Conservation (phyloP, 2,888 invertebrate species). For the Pollenia angustigena region DNA sequence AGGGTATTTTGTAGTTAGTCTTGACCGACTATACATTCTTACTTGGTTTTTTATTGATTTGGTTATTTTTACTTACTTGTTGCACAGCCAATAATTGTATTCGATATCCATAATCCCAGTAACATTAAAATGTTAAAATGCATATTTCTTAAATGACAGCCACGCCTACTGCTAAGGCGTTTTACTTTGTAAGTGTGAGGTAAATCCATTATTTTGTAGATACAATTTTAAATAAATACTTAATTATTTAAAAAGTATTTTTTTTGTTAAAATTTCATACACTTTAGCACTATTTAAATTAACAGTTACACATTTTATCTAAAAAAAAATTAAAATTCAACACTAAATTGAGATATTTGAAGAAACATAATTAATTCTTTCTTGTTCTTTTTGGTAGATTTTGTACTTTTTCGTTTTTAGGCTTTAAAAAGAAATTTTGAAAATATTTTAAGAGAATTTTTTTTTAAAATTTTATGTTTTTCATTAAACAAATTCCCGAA, state of each 20-base stretch:
- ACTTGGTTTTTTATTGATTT: neutral
- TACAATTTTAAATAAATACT: slow-evolving; percentile 40
- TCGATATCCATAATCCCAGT: slow-evolving; percentile 74
- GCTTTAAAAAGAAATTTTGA: neutral
- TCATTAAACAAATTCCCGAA: slow-evolving; percentile 31
- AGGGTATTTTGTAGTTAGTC: no score
- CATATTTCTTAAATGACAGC: slow-evolving; percentile 58
- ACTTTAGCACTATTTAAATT: slow-evolving; percentile 22
- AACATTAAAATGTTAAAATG: slow-evolving; percentile 62
- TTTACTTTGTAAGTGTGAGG: slow-evolving; percentile 37
- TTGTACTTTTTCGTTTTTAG: neutral
- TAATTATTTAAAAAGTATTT: slow-evolving; percentile 14
- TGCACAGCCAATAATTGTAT: slow-evolving; percentile 72
- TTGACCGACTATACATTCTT: no score
- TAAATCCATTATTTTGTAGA: slow-evolving; percentile 53
- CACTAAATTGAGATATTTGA: neutral
- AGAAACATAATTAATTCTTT: neutral
- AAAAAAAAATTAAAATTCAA: slow-evolving; percentile 8
- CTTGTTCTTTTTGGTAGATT: neutral
- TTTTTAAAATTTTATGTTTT: slow-evolving; percentile 6
- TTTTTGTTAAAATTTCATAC: neutral
- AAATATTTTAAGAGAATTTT: slow-evolving; percentile 19
- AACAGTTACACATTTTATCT: slow-evolving; percentile 55
- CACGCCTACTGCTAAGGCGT: slow-evolving; percentile 69
- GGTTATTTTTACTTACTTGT: slow-evolving; percentile 72